Evolutionary conservation across 2,797 vertebrate species (phyloP).

Genomic region (Ctenopoma multispine): DNA sequence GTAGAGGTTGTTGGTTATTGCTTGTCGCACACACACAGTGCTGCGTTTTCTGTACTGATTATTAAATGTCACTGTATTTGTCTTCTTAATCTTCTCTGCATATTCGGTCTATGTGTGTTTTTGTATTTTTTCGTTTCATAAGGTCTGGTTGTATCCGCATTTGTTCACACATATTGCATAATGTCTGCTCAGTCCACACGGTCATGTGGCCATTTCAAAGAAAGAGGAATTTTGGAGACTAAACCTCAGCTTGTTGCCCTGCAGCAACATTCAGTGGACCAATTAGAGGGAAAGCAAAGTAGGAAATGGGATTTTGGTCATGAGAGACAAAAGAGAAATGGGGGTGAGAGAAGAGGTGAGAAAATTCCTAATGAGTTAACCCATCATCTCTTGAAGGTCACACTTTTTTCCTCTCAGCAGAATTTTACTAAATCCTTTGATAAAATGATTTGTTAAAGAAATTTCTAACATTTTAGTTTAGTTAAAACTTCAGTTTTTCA

Average conservation of each 20-base stretch:
- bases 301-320: conserved; percentile 45
- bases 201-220: too few species aligned
- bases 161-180: neutral
- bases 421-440: too few species aligned
- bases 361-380: conserved; percentile 37
- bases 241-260: conserved; percentile 30
- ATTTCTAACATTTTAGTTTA: too few species aligned
- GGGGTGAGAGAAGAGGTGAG: conserved; percentile 17
- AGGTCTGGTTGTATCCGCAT: neutral
- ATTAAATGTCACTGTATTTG: neutral
- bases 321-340: conserved; percentile 38
- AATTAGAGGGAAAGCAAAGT: conserved; percentile 51
- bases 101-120: neutral
- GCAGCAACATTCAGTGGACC: conserved; percentile 50
- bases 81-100: neutral
- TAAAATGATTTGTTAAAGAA: too few species aligned
- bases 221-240: conserved; percentile 6
- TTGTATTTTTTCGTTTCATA: neutral
- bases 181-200: neutral
- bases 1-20: conserved; percentile 25
- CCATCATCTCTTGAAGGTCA: conserved; percentile 10
- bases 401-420: neutral
- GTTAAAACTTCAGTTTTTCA: too few species aligned
- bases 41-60: conserved; percentile 17
- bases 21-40: conserved; percentile 3